phyloP scores from a whole-genome alignment of 2,888 invertebrate species.

The Athripsodes cinereus region DNA sequence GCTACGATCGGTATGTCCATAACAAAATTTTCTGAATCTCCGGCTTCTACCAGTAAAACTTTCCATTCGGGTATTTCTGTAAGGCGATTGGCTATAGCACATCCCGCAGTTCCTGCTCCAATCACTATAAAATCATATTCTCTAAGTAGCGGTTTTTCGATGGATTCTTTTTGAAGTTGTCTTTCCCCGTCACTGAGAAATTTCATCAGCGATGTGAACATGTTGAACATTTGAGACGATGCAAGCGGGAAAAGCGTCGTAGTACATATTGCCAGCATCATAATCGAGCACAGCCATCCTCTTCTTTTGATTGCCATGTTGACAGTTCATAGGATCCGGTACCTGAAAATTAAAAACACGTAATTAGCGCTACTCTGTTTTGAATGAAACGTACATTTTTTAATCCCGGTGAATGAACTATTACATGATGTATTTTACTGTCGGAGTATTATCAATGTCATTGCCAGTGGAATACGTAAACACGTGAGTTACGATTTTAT shows the following conservation, averaged over 20 bases:
- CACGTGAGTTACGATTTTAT: too few relatives aligned
- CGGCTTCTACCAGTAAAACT: conserved; percentile 68
- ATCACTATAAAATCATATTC: conserved; percentile 74
- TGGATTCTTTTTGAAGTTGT: conserved; percentile 48
- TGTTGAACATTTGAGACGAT: background rate
- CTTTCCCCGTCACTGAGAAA: conserved; percentile 50
- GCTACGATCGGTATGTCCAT: conserved; percentile 74
- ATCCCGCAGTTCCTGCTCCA: conserved; percentile 77
- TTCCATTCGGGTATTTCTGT: conserved; percentile 64
- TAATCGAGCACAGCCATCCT: background rate
- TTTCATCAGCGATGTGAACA: conserved; percentile 46
- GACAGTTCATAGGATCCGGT: background rate
- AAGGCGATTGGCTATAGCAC: conserved; percentile 66
- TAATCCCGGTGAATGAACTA: too few relatives aligned
- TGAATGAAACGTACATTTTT: too few relatives aligned
- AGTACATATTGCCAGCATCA: background rate
- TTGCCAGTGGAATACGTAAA: too few relatives aligned
- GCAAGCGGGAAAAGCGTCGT: background rate
- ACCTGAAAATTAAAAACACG: background rate
- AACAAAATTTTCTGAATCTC: conserved; percentile 59
- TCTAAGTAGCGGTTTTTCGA: conserved; percentile 42
- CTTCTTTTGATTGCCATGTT: background rate
- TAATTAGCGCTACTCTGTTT: background rate
- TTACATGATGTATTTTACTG: too few relatives aligned
- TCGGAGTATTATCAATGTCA: too few relatives aligned